These are phyloP conservation scores for Aselliscus stoliczkanus DNA, from an alignment of 2,797 vertebrate species.

Conservation along the genomic window DNA sequence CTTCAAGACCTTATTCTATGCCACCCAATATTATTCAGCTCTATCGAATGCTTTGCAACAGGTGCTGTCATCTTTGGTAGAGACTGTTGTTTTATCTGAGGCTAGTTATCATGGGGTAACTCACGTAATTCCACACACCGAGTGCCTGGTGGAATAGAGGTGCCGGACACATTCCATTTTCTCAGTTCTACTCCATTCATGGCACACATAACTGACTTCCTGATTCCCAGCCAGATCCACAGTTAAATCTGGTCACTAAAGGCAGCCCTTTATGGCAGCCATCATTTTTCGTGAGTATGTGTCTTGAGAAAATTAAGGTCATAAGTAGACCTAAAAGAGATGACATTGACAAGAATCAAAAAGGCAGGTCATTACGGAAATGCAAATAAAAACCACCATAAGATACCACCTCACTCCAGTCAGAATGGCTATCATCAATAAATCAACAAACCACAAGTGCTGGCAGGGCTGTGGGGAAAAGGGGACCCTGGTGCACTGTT, in stretches of 20 bases:
- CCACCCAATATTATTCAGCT: not conserved
- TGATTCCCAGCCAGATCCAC: not conserved
- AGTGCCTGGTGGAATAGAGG: not conserved
- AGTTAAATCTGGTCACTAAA: not conserved
- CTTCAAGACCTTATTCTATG: not conserved
- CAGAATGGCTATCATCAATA: too few species aligned
- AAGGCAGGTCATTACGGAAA: too few species aligned
- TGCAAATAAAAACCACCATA: too few species aligned
- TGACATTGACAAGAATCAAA: not conserved
- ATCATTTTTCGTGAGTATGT: not conserved
- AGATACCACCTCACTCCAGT: too few species aligned
- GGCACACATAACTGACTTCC: not conserved
- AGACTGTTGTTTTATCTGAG: not conserved
- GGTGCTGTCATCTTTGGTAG: not conserved
- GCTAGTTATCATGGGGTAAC: not conserved
- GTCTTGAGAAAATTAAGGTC: not conserved
- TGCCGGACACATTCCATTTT: not conserved
- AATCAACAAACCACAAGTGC: too few species aligned
- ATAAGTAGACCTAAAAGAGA: not conserved
- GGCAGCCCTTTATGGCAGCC: not conserved
- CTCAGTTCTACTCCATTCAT: not conserved
- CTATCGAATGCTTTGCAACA: not conserved
- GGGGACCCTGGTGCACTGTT: too few species aligned
- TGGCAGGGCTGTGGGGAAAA: too few species aligned
- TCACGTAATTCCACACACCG: not conserved